A percentile compares a stretch with the other conserved stretches of the same genome.
phyloP scores from a whole-genome alignment of 2,113 vertebrate species.

The Podiceps cristatus region DNA sequence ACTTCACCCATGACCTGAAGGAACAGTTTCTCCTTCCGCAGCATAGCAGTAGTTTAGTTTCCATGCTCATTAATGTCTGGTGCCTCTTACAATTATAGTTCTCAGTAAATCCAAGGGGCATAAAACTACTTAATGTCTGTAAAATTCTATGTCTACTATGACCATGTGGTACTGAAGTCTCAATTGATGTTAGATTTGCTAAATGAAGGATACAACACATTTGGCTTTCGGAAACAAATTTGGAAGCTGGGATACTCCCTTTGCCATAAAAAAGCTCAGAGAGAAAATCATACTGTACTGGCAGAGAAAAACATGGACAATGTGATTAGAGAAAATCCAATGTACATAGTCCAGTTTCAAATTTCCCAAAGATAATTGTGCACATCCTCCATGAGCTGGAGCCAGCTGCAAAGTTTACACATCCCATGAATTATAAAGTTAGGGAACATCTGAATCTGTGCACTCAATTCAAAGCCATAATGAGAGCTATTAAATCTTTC shows the following conservation, averaged over 20 bases:
- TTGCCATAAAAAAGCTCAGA: neutral
- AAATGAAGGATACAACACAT: neutral
- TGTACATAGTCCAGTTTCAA: neutral
- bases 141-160: neutral
- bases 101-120: neutral
- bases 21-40: neutral
- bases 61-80: neutral
- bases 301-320: neutral
- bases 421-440: neutral
- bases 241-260: neutral
- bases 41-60: neutral
- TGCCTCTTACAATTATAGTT: neutral
- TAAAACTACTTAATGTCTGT: neutral
- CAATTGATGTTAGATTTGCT: neutral
- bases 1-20: slow-evolving; percentile 7
- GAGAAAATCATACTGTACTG: neutral
- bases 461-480: neutral
- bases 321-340: neutral
- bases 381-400: neutral
- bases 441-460: neutral
- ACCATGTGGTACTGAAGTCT: neutral
- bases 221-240: slow-evolving; percentile 4
- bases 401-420: neutral
- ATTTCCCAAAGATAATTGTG: neutral
- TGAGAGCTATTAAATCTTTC: neutral